Evolutionary conservation across 1,140 invertebrate genomes (phyloP), one percentile per base, ranked within the genome.

Genomic region (Aleiodes sp.): DNA sequence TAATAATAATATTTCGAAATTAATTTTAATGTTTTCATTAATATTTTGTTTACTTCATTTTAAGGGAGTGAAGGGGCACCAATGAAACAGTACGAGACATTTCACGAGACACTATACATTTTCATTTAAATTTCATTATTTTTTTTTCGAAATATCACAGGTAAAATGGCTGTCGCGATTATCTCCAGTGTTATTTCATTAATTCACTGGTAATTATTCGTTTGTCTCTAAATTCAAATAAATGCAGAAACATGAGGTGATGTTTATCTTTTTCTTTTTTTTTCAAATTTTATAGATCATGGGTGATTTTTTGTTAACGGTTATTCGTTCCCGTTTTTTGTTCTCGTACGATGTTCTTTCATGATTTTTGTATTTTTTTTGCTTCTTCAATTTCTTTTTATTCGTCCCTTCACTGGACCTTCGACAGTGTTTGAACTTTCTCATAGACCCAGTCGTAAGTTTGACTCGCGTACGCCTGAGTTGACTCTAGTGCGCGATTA

Each of bases 361-460:
- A 62, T 69, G 41, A 6, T 19, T 68, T 52, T 57, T 46, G 37
- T 46, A 29, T 21, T 65, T 68, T 33, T 69, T 62, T 70, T 73
- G 60, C 65, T 64, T 64, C 65, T 65, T 69, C 31, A 66, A 16
- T 46, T 37, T n/a, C n/a, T n/a, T n/a, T n/a, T n/a, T n/a, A n/a
- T n/a, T n/a, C n/a, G n/a, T n/a, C n/a, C n/a, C 14, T 71, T 91
- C 88, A 90, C 75, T 89, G 88, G 80, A 90, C 88, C 83, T 91
- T 90, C 8, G 91, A 91, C 75, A 92, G 88, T 14, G 90, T 86
- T 76, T 92, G 88, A 9, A 93, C 89, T 80, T 93, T 92, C 80
- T 93, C 88, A 80, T 92, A 90, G 39, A 93, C 88, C 90, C 91
- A 92, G 73, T 90, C 88, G 76, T 91, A 92, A 74, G 91, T 93